A percentile compares a stretch with the other conserved stretches of the same genome.
These are phyloP conservation scores for Thamnophis sirtalis DNA, from an alignment of 2,113 vertebrate species.

Conservation along the genomic window DNA sequence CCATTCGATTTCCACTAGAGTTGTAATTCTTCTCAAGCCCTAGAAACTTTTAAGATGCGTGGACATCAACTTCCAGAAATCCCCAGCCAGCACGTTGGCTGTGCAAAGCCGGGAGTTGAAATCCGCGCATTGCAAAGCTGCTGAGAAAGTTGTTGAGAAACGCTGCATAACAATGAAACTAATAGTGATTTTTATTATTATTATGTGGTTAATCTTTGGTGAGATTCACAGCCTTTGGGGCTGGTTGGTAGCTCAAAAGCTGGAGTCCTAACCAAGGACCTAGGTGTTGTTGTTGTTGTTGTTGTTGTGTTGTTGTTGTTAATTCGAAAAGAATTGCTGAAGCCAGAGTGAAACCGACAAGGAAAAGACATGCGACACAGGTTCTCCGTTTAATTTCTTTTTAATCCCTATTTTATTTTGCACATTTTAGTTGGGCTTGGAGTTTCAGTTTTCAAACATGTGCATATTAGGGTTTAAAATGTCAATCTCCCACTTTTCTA, in stretches of 20 bases:
- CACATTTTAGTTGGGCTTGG: background rate
- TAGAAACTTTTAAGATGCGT: background rate
- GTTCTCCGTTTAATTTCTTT: background rate
- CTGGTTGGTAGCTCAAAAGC: no score
- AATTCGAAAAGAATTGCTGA: background rate
- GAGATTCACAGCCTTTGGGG: no score
- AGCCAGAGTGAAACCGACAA: background rate
- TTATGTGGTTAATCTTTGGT: no score
- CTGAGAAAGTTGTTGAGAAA: background rate
- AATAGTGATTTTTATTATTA: background rate
- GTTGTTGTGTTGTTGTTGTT: no score
- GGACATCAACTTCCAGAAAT: accelerated
- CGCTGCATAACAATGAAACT: background rate
- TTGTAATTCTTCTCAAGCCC: background rate
- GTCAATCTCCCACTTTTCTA: background rate
- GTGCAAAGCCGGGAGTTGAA: background rate
- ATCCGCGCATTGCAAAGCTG: background rate
- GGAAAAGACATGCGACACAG: background rate
- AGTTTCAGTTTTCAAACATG: background rate
- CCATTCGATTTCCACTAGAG: background rate
- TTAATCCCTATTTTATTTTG: background rate
- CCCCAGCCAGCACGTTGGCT: background rate
- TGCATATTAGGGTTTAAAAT: background rate
- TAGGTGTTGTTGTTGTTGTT: no score
- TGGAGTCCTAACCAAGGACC: no score